Conservation (phyloP, 2,888 invertebrate genomes). For the Trisateles emortualis region DNA sequence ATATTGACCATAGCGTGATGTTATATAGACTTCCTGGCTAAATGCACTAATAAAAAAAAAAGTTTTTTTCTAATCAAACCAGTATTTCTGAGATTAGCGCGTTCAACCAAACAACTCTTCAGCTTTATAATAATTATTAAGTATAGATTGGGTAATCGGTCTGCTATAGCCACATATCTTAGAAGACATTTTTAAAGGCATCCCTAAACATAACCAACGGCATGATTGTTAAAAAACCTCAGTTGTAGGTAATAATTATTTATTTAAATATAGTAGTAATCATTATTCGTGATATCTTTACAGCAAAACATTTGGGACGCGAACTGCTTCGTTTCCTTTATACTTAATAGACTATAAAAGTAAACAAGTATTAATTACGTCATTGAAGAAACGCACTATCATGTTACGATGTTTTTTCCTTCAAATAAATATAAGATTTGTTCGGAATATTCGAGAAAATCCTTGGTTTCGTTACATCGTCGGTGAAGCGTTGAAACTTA, state of each 20-base stretch:
- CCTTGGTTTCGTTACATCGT: slow-evolving; percentile 16
- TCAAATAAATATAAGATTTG: slow-evolving; percentile 18
- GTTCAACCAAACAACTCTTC: too few relatives aligned
- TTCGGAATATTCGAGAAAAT: slow-evolving; percentile 6
- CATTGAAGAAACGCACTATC: slow-evolving; percentile 27
- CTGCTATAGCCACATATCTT: too few relatives aligned
- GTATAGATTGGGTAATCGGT: too few relatives aligned
- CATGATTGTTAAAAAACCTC: too few relatives aligned
- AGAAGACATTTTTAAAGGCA: too few relatives aligned
- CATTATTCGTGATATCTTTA: neutral
- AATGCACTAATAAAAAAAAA: too few relatives aligned
- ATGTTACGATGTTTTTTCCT: slow-evolving; percentile 39
- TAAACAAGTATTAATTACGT: slow-evolving; percentile 35
- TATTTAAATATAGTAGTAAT: neutral
- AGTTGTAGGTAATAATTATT: neutral
- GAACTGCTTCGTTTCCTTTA: slow-evolving; percentile 33
- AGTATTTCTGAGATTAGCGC: too few relatives aligned
- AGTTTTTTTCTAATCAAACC: too few relatives aligned
- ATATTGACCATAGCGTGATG: too few relatives aligned
- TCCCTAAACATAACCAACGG: too few relatives aligned
- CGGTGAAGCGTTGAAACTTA: slow-evolving; percentile 4
- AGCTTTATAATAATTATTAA: too few relatives aligned
- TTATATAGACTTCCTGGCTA: too few relatives aligned
- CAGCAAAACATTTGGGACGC: slow-evolving; percentile 22
- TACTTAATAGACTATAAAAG: slow-evolving; percentile 39